Evolutionary conservation across 2,888 invertebrate species (phyloP), one percentile per base, ranked within the genome.

Genomic region (Crematogaster levior): DNA sequence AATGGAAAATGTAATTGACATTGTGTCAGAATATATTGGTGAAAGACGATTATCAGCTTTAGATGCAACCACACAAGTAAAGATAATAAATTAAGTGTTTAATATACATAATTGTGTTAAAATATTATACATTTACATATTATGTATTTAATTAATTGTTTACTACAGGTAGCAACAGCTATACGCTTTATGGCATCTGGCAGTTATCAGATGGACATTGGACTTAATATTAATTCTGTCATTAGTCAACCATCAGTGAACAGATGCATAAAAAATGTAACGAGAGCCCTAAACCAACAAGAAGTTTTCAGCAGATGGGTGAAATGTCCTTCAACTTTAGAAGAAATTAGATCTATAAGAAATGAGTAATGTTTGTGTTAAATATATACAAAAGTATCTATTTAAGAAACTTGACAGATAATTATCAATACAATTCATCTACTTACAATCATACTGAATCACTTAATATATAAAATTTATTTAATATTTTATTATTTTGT

Each of bases 171-270:
- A 21, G 9, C 7, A 43, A 63, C 43, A 63, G 63, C 43, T 5
- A 24, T 63, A 15, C 43, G 43, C 24, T 43, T 63, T 15, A 43
- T 63, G 40, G 63, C 63, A 24, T 43, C 40, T 24, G 63, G 63
- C 9, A 63, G 63, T 18, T 63, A 63, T 6, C 24, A 43, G 12
- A 3, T 18, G 27, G 24, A 27, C 1, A 43, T 63, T 43, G 40
- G 43, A 0, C 15, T 18, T 24, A 63, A 63, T 10, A 15, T 27
- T 43, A 1, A 63, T 43, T 27, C 24, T 15, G 63, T 3, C 7
- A 18, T 63, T 9, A 63, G 43, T 43, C 63, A 63, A 24, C 3
- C 24, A 27, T 24, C 40, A 18, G 63, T 63, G 10, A 43, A 24
- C 24, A 63, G 63, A 63, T 63, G 63, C 10, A 63, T 63, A 18